phyloP scores from a whole-genome alignment of 2,888 invertebrate genomes.

The Anthophora plumipes region DNA sequence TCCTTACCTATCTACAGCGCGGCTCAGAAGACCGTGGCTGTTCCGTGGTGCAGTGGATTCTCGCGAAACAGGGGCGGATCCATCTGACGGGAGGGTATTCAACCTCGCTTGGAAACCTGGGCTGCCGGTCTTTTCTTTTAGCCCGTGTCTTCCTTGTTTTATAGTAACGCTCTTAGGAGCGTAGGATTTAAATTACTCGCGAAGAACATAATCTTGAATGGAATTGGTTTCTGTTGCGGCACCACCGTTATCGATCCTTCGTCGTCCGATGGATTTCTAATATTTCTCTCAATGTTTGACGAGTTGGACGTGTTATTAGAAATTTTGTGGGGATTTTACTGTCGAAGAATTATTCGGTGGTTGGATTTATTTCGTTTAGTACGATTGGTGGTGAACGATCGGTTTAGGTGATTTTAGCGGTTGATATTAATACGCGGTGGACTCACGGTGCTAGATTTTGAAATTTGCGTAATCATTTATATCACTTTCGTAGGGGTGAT shows the following conservation, averaged over 20 bases:
- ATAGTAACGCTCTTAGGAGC: slow-evolving; percentile 37
- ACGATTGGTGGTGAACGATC: too few species aligned
- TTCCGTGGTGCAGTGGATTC: slow-evolving; percentile 47
- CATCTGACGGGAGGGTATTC: not conserved
- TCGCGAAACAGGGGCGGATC: slow-evolving; percentile 51
- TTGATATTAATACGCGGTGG: too few species aligned
- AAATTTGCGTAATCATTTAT: too few species aligned
- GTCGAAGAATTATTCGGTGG: too few species aligned
- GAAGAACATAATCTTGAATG: slow-evolving; percentile 38
- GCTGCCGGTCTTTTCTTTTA: slow-evolving; percentile 28
- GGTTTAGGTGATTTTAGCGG: too few species aligned
- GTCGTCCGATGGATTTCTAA: not conserved
- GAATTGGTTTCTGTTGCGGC: slow-evolving; percentile 21
- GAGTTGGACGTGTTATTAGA: too few species aligned
- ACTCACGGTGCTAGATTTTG: too few species aligned
- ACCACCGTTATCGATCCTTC: slow-evolving; percentile 6
- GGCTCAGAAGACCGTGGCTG: slow-evolving; percentile 50
- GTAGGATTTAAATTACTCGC: slow-evolving; percentile 51
- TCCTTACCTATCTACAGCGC: slow-evolving; percentile 64
- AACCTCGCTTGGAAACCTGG: slow-evolving; percentile 2
- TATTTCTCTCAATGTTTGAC: too few species aligned
- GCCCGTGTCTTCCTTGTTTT: slow-evolving; percentile 40
- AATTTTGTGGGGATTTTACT: not conserved
- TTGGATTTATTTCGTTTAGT: too few species aligned
- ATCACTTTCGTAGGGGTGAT: too few species aligned